Evolutionary conservation across 1,140 invertebrate species (phyloP).

Genomic region (Aphis craccivora): DNA sequence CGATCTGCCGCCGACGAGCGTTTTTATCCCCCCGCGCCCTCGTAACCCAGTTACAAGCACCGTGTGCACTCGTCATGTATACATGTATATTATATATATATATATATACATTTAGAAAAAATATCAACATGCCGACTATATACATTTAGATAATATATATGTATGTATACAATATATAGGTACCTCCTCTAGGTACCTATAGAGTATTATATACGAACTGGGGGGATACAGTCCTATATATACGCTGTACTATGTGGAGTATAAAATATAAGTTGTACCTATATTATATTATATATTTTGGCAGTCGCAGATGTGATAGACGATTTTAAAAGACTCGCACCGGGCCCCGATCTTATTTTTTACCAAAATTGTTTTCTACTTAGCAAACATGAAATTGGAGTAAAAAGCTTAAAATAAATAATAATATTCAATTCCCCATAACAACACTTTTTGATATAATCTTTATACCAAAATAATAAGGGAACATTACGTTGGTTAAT

Average conservation of each 20-base stretch:
- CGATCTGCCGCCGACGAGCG: constrained; percentile 1
- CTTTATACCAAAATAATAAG: too few species aligned
- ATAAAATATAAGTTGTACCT: neutral
- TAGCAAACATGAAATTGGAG: neutral
- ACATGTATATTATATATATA: neutral
- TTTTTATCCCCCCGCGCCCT: constrained; percentile 15
- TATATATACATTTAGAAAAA: constrained; percentile 15
- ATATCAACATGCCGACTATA: neutral
- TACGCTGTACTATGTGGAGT: neutral
- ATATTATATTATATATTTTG: neutral
- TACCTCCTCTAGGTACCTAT: neutral
- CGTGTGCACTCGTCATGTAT: neutral
- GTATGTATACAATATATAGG: neutral
- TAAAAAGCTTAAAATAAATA: neutral
- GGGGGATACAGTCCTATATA: neutral
- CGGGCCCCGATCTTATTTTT: neutral
- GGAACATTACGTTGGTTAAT: neutral
- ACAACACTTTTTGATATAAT: neutral
- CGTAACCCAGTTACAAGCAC: constrained; percentile 38
- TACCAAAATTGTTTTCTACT: neutral
- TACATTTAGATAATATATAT: neutral
- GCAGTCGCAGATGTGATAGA: neutral
- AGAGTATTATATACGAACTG: neutral
- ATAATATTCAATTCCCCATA: neutral
- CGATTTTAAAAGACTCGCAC: neutral